Evolutionary conservation across 1,140 invertebrate genomes (phyloP), one percentile per base, ranked within the genome.

Genomic region (Drosophila micromelanica): DNA sequence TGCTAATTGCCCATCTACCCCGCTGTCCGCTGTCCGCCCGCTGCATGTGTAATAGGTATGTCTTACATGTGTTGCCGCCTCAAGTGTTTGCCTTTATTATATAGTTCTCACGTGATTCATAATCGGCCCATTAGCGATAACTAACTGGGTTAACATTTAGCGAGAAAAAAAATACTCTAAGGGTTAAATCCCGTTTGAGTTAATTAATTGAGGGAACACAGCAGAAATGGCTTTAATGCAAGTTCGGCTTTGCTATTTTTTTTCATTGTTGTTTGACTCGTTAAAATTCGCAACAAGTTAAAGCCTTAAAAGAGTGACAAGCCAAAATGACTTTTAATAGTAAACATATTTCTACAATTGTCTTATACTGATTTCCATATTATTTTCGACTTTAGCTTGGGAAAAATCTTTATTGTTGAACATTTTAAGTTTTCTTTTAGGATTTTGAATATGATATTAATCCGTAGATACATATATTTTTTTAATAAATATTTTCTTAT

Each of bases 91-190:
- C 45, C 38, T 70, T 59, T 38, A 59, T 46, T 30, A 46, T 59
- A 48, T 32, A 48, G 35, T 76, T 87, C 64, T 76, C 64, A 78
- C 52, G 71, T 73, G 71, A 70, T 78, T 72, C 48, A 64, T 76
- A 82, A 76, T 62, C 63, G 79, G n/a, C 15, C 54, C 54, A 81
- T 78, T 72, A 76, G 63, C 72, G 55, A 51, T 72, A 61, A 51
- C 54, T 75, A 78, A 78, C 43, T 40, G 27, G 49, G 43, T 20
- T 57, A 45, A 38, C 48, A 42, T n/a, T 27, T 13, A 59, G n/a
- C 20, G 20, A 37, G n/a, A 38, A 64, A 23, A 43, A 43, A 38
- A 43, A 43, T 42, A 42, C 42, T 46, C 38, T 5, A 35, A 35
- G 57, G 42, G 42, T 59, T 32, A 45, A 59, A 30, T 12, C 46